Conservation (phyloP, 2,797 vertebrate species). For the Oophaga sylvatica region DNA sequence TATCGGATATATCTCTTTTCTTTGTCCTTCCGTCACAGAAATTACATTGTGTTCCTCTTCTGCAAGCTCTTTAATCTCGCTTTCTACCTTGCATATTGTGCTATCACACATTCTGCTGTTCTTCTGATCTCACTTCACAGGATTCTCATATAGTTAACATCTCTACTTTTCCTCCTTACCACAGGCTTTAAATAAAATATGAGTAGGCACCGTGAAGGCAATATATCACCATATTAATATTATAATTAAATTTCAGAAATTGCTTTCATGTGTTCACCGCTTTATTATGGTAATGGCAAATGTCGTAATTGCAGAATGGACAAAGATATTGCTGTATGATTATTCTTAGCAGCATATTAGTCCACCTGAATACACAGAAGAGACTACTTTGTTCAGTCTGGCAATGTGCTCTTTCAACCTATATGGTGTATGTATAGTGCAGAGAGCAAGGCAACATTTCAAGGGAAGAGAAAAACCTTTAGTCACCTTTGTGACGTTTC, state of each 20-base stretch:
- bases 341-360: conserved; percentile 7
- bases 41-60: conserved; percentile 1
- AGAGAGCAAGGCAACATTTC: no score
- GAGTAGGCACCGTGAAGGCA: background rate
- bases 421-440: background rate
- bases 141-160: conserved; percentile 36
- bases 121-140: conserved; percentile 54
- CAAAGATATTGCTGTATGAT: conserved; percentile 14
- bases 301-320: background rate
- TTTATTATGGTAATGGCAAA: conserved; percentile 15
- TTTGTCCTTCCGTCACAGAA: conserved; percentile 4
- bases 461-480: no score
- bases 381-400: background rate
- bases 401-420: background rate
- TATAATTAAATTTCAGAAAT: conserved; percentile 33
- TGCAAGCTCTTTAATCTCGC: conserved; percentile 35
- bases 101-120: conserved; percentile 25
- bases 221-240: conserved; percentile 48
- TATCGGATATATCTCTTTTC: conserved; percentile 4
- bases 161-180: conserved; percentile 38
- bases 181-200: conserved; percentile 54
- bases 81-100: conserved; percentile 36
- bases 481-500: no score
- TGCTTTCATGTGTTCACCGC: conserved; percentile 28
- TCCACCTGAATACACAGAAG: background rate